These are phyloP conservation scores for Galleria mellonella DNA, from an alignment of 1,140 invertebrate species.

Conservation along the genomic window DNA sequence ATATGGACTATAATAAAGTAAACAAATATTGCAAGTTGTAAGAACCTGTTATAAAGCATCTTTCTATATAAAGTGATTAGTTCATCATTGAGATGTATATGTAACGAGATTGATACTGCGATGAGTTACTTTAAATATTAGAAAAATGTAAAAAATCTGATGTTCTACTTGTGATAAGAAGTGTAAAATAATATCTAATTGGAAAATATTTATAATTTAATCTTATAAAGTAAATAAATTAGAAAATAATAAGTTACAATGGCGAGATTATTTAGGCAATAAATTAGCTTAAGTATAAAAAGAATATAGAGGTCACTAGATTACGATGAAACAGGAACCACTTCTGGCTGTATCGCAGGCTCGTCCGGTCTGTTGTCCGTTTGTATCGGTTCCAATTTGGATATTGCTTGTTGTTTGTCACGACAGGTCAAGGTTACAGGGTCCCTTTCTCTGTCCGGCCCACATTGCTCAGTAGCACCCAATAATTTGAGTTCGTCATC, in stretches of 20 bases:
- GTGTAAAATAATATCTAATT: slow-evolving; percentile 1
- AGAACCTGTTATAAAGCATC: too few species aligned
- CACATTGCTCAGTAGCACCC: slow-evolving; percentile 77
- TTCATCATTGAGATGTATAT: too few species aligned
- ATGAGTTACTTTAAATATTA: too few species aligned
- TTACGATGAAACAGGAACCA: slow-evolving; percentile 23
- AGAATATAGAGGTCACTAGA: slow-evolving; percentile 23
- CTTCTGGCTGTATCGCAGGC: slow-evolving; percentile 27
- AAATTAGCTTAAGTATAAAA: slow-evolving; percentile 32
- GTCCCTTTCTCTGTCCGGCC: slow-evolving; percentile 75
- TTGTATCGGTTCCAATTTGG: not conserved
- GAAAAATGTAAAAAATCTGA: too few species aligned
- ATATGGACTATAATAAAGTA: too few species aligned
- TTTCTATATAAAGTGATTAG: too few species aligned
- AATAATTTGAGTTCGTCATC: slow-evolving; percentile 67
- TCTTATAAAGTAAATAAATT: slow-evolving; percentile 19
- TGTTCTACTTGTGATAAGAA: not conserved
- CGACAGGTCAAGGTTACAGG: slow-evolving; percentile 56
- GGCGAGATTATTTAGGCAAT: slow-evolving; percentile 11
- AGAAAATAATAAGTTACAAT: slow-evolving; percentile 15
- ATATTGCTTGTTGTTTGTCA: slow-evolving; percentile 8
- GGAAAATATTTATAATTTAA: slow-evolving; percentile 7
- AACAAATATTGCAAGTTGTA: too few species aligned
- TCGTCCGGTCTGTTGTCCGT: slow-evolving; percentile 7
- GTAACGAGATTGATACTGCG: too few species aligned